Percentiles rank a stretch among this genome's conserved stretches.
These are phyloP conservation scores for Exaiptasia diaphana DNA, from an alignment of 64 coral and sea anemone genomes.

Conservation along the genomic window DNA sequence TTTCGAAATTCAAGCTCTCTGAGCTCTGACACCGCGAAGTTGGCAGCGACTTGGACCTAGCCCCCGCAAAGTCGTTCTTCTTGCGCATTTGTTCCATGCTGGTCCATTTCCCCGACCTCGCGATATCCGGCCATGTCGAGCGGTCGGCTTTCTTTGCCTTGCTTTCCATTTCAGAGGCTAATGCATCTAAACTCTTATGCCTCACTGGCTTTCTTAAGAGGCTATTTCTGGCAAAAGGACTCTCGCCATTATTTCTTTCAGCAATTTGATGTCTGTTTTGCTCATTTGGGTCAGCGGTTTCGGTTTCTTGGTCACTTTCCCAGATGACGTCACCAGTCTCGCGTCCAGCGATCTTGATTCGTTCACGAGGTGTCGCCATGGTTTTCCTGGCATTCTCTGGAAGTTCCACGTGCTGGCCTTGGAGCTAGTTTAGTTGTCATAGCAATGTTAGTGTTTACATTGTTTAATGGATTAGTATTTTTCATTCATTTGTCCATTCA, in stretches of 20 bases:
- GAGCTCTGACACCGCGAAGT: slow-evolving; percentile 69
- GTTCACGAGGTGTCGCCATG: slow-evolving; percentile 54
- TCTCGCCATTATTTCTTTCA: slow-evolving; percentile 2
- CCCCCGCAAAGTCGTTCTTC: slow-evolving; percentile 65
- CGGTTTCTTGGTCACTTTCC: slow-evolving; percentile 75
- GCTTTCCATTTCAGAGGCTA: slow-evolving; percentile 8
- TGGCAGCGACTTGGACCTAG: slow-evolving; percentile 65
- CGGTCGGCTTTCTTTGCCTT: slow-evolving; percentile 18
- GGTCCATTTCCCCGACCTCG: slow-evolving; percentile 77
- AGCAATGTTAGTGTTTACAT: background rate
- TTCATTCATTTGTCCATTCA: too few relatives aligned
- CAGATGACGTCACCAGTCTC: slow-evolving; percentile 80
- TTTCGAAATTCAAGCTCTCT: slow-evolving; percentile 54
- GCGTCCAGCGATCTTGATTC: slow-evolving; percentile 50
- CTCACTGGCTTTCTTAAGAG: slow-evolving; percentile 61
- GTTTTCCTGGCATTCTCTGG: slow-evolving; percentile 58
- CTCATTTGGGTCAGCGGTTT: slow-evolving; percentile 11
- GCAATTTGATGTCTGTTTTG: slow-evolving; percentile 1
- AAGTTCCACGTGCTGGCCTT: slow-evolving; percentile 59
- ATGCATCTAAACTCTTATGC: slow-evolving; percentile 70
- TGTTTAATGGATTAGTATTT: slow-evolving; percentile 9
- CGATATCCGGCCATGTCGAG: slow-evolving; percentile 44
- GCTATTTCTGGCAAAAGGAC: slow-evolving; percentile 69
- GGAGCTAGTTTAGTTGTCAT: slow-evolving; percentile 52
- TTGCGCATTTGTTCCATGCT: slow-evolving; percentile 76